Evolutionary conservation across 30 jellyfish, hydroid and myxozoan species (phyloP), one percentile per base, ranked within the genome.

Genomic region (Aurelia coerulea): DNA sequence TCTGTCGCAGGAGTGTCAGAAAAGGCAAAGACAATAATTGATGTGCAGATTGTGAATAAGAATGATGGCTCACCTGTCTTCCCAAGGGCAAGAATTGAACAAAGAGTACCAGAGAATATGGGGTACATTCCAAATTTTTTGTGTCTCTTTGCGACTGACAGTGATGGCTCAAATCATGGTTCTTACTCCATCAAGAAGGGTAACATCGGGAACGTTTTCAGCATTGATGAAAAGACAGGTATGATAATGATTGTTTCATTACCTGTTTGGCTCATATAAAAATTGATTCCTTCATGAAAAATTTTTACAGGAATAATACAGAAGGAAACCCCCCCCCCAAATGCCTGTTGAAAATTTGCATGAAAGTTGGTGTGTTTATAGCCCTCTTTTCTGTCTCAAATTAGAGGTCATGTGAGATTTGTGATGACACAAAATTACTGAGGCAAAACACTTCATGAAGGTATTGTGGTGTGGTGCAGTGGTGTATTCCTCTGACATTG

Each of bases 61-160:
- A 93, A 93, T 78, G 97, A 93, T 80, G 93, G 88, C 37, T 90
- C 80, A 33, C 98, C 98, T 13, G 88, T 49, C 17, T 93, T 93
- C 80, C 76, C 92, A 53, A 72, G 95, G 23, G 71, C 98, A 54
- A 66, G 75, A 39, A 66, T 88, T 23, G 69, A 83, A 13, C 77
- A 88, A 81, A 64, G 77, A 34, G 96, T 93, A 11, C 90, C 95
- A 0, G 98, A 93, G 76, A 93, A 93, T 78, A 54, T 92, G n/a
- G 98, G 98, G 51, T 69, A 62, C 74, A 84, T 94, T 16, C 97
- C 96, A n/a, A 94, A 92, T 62, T 76, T 94, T 92, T 87, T 73
- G 8, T 94, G 98, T 70, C 68, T 94, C 81, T 94, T 82, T 94
- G 98, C 98, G 7, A 80, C 79, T 37, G 98, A 94, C 70, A 78